Base-by-base conservation (phyloP, 35 echinoderm and acorn worm species). In the Patiria miniata region DNA sequence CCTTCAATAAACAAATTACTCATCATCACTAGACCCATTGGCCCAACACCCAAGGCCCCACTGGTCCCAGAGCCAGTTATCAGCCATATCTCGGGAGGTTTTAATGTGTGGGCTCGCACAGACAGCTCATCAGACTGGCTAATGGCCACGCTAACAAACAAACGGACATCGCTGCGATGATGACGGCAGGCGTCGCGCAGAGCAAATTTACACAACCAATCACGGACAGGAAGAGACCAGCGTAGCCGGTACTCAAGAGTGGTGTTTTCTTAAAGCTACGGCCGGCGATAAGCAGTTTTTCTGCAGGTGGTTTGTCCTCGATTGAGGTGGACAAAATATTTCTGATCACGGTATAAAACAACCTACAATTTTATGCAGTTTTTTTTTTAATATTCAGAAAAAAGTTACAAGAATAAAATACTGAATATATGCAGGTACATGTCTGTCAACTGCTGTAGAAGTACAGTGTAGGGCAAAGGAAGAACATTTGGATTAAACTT, bases 121-220 rank as follows among this genome's bases (percentile, higher is more conserved):
- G 26, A 32, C 23, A 26, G 34, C 29, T 0, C 8, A 18, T n/a
- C 57, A 73, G 26, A 34, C 65, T 73, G 4, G 12, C 42, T 73
- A 73, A 73, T 73, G 29, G 65, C 26, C 65, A 36, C 23, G 26
- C 65, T 0, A 30, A 14, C 65, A 73, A 73, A 73, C 65, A 73
- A n/a, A n/a, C 23, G 21, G 65, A 23, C 65, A 73, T 34, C 65
- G 2, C 15, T 73, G 65, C 23, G 4, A 47, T 47, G 42, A 47
- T 14, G n/a, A n/a, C n/a, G n/a, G n/a, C n/a, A n/a, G n/a, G n/a
- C n/a, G 29, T 14, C 65, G 15, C 10, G 34, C 65, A 10, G 65
- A 30, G 65, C 34, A 73, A 73, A 73, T 73, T 73, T 73, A 30
- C 65, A 73, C 65, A 69, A 69, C 23, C 61, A 73, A 73, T 73